These are phyloP conservation scores for Rhodeus uyekii DNA, from an alignment of 2,797 vertebrate genomes.

Conservation along the genomic window DNA sequence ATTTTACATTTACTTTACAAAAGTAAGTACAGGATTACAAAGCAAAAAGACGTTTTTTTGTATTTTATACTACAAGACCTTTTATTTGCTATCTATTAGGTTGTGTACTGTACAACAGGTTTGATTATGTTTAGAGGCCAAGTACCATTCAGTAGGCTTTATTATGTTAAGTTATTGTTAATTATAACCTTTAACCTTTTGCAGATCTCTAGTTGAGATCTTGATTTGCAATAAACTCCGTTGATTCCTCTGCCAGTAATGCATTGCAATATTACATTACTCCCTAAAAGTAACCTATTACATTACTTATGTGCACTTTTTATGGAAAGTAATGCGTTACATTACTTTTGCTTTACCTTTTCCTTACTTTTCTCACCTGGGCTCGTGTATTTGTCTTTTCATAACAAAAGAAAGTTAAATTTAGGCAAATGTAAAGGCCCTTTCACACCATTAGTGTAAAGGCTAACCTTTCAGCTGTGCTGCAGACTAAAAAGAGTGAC, in stretches of 20 bases:
- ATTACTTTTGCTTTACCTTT: neutral
- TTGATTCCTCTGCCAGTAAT: neutral
- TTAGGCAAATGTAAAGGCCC: neutral
- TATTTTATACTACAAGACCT: neutral
- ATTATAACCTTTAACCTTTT: neutral
- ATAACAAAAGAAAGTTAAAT: neutral
- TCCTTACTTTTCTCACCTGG: neutral
- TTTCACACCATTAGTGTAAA: neutral
- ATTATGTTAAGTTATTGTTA: neutral
- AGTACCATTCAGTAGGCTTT: neutral
- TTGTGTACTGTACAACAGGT: too few species aligned
- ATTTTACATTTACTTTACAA: neutral
- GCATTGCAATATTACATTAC: neutral
- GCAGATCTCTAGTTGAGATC: neutral
- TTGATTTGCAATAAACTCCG: neutral
- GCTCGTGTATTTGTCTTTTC: neutral
- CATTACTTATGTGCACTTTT: neutral
- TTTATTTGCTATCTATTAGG: neutral
- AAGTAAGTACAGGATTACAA: neutral
- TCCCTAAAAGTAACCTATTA: neutral
- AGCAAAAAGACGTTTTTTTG: neutral
- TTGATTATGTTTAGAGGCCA: neutral
- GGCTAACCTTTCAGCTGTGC: neutral
- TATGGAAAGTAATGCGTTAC: neutral
- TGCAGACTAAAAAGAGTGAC: neutral